These are phyloP conservation scores for Chromobotia macracanthus DNA, from an alignment of 2,797 vertebrate genomes.

Conservation along the genomic window DNA sequence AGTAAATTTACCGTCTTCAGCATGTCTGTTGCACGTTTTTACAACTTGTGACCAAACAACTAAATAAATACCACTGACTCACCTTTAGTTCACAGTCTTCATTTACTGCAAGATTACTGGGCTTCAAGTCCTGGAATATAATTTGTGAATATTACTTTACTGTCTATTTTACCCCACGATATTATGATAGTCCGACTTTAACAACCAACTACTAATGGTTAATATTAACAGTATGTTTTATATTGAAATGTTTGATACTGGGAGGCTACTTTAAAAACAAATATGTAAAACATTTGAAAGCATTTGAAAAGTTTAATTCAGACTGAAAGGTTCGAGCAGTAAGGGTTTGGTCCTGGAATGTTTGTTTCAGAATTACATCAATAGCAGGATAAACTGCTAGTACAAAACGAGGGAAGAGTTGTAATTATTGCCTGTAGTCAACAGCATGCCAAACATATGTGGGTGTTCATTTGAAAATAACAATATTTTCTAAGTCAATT, in stretches of 20 bases:
- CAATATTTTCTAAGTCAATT: not conserved
- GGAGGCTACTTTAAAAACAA: too few relatives aligned
- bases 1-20: not conserved
- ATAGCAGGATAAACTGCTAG: too few relatives aligned
- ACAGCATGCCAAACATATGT: not conserved
- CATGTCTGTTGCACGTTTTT: not conserved
- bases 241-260: too few relatives aligned
- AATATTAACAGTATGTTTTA: not conserved
- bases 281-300: too few relatives aligned
- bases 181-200: not conserved
- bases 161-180: not conserved
- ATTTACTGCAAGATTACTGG: slow-evolving; percentile 97
- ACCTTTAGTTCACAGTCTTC: slow-evolving; percentile 99
- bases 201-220: not conserved
- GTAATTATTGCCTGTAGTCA: not conserved
- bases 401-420: too few relatives aligned
- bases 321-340: too few relatives aligned
- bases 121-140: slow-evolving; percentile 89
- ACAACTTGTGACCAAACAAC: not conserved
- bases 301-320: too few relatives aligned
- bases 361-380: too few relatives aligned
- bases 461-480: too few relatives aligned
- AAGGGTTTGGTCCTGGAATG: too few relatives aligned
- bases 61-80: slow-evolving; percentile 39
- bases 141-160: not conserved